These are phyloP conservation scores for Glandiceps talaboti DNA, from an alignment of 53 echinoderm and acorn worm species.

Conservation along the genomic window DNA sequence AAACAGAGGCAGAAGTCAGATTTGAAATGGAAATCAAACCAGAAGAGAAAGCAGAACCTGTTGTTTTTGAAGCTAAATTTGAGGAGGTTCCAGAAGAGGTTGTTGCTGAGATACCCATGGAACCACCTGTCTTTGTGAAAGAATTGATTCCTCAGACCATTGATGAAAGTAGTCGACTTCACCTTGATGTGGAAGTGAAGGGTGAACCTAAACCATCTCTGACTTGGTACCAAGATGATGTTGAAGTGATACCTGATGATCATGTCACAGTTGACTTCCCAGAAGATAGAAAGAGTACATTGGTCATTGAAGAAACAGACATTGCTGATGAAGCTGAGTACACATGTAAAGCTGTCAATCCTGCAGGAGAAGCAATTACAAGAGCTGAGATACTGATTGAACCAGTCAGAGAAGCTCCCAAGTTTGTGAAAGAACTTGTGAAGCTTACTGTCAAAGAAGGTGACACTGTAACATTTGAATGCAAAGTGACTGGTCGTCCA, in stretches of 20 bases:
- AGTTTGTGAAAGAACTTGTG: conserved; percentile 55
- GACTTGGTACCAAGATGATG: conserved; percentile 69
- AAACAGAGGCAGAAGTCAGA: not conserved
- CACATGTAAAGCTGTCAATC: conserved; percentile 87
- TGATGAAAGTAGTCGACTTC: conserved; percentile 77
- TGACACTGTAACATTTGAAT: conserved; percentile 55
- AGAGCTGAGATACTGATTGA: too few relatives aligned
- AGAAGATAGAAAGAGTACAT: conserved; percentile 77
- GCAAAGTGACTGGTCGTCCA: conserved; percentile 43
- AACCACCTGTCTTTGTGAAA: conserved; percentile 89
- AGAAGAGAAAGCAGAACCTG: not conserved
- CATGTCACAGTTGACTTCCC: conserved; percentile 70
- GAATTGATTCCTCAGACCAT: conserved; percentile 97
- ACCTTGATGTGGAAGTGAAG: conserved; percentile 89
- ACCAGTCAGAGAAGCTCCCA: too few relatives aligned
- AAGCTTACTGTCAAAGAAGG: conserved; percentile 60
- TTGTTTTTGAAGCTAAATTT: conserved; percentile 12
- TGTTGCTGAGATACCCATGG: too few relatives aligned
- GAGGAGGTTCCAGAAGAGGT: conserved; percentile 14
- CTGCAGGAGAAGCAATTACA: conserved; percentile 76
- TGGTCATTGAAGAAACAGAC: conserved; percentile 63
- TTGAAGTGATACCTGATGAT: conserved; percentile 57
- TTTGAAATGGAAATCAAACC: conserved; percentile 13
- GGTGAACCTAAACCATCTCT: conserved; percentile 70
- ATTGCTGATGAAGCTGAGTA: conserved; percentile 90